phyloP scores from a whole-genome alignment of 1,140 invertebrate genomes.

The Drosophila pseudoobscura region DNA sequence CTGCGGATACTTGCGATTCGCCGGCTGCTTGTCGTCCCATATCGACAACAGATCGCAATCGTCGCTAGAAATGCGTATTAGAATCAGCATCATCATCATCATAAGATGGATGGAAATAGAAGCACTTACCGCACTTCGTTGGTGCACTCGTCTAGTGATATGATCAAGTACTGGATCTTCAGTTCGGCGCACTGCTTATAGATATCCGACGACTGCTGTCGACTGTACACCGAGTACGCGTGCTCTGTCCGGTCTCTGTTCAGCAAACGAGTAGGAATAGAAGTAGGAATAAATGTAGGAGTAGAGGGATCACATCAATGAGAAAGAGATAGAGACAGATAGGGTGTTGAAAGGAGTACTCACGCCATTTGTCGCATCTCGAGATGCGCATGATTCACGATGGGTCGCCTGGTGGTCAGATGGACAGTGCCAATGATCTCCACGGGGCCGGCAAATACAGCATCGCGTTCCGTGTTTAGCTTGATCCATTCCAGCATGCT shows the following conservation, averaged over 20 bases:
- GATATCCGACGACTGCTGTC: conserved; percentile 80
- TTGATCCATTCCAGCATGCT: conserved; percentile 82
- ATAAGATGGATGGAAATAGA: too few relatives aligned
- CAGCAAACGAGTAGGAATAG: too few relatives aligned
- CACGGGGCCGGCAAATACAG: conserved; percentile 77
- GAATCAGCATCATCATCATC: not conserved
- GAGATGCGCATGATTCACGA: conserved; percentile 79
- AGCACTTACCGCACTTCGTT: conserved; percentile 68
- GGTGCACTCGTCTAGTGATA: conserved; percentile 74
- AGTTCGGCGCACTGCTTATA: conserved; percentile 81
- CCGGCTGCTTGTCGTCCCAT: conserved; percentile 81
- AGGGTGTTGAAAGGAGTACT: conserved; percentile 18
- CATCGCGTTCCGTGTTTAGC: conserved; percentile 78
- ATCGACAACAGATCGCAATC: conserved; percentile 78
- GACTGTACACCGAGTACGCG: conserved; percentile 80
- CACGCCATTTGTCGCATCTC: conserved; percentile 81
- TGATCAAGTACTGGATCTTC: conserved; percentile 82
- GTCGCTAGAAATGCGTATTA: conserved; percentile 45
- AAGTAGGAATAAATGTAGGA: too few relatives aligned
- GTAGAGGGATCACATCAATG: too few relatives aligned
- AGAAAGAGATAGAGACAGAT: not conserved
- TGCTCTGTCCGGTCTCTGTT: conserved; percentile 74
- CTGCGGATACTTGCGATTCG: conserved; percentile 77
- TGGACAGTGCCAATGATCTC: conserved; percentile 81
- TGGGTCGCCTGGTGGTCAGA: conserved; percentile 74